Base-by-base conservation (phyloP, 2,888 invertebrate genomes). In the Fissipunctia ypsillon region DNA sequence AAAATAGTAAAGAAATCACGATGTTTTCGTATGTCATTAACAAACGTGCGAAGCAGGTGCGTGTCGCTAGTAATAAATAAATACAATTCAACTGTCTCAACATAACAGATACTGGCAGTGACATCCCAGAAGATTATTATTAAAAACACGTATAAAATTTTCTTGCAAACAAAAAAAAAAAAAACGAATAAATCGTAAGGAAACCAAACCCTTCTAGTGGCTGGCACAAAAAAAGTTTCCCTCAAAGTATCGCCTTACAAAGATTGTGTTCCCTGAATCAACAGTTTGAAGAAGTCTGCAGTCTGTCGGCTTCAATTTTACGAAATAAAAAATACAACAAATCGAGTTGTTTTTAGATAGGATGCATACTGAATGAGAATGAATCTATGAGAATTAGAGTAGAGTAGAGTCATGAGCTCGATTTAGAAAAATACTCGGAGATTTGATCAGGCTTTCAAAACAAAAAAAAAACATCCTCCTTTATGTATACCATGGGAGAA, bases 201-300 rank as follows among this genome's bases (percentile, higher is more conserved):
- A 69, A 71, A 66, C 52, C 63, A 70, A 85, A 75, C 79, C 83
- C 68, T 64, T 68, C 66, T 87, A 89, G 85, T 84, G 78, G 85
- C 73, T 61, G 41, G 41, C 66, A 79, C 73, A 84, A 87, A 86
- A 85, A 87, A 60, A 81, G 69, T 81, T 80, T 84, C 87, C 87
- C 81, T 74, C 63, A 68, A 77, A 81, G 84, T 89, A 88, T 91
- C 88, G 66, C 45, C 75, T 90, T 88, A 84, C 91, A 75, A 71
- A 88, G 87, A 88, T 90, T 89, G 86, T 78, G 77, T 91, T 90
- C 78, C 85, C 60, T 74, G 84, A 86, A 84, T 84, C 84, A 86
- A 85, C 84, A 76, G 78, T 79, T 78, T 64, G 59, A 48, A 61
- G 85, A 82, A 83, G 69, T 52, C 25, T 25, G 60, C 67, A 61